Base-by-base conservation (phyloP, 2,797 vertebrate species). In the Dermochelys coriacea region DNA sequence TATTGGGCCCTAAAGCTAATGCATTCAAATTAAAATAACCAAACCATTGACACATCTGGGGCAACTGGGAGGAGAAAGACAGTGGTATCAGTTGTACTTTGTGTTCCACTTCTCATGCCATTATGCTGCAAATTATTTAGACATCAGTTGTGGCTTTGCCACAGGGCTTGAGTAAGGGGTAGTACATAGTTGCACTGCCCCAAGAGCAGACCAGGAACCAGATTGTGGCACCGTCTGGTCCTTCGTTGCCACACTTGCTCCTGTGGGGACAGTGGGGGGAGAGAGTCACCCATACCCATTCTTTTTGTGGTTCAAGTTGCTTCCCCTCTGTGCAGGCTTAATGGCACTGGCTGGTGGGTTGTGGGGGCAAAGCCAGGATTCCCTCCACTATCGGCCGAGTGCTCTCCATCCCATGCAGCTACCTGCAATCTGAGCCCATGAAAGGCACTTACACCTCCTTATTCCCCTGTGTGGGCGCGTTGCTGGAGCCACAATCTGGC, bases 101-200 rank as follows among this genome's bases (percentile, higher is more conserved):
- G 94, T 95, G 91, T 96, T 96, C 94, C 91, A 96, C 94, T 93
- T 79, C 89, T 93, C 93, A 90, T 93, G 94, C 96, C 95, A 95
- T 96, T 96, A 91, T 96, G 95, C 96, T 97, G 86, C 97, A 96
- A 96, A 96, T 97, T 97, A 96, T 95, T 97, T 94, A 94, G 52
- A 87, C 94, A 96, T 97, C 95, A 90, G 94, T 96, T 96, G 96
- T 87, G 97, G 96, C 96, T 97, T 97, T 90, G 95, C 96, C 96
- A 91, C 93, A 96, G 83, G 93, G 86, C 18, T 94, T 49, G 37
- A 96, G 93, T 96, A 97, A 97, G 96, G 71, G 12, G 37, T 15
- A 25, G 71, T 4, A 3, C 71, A 27, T 6, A 96, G 96, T 92
- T 87, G 94, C 93, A 94, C 96, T 94, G 93, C 94, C 91, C 95